A percentile compares a stretch with the other conserved stretches of the same genome.
Evolutionary conservation across 2,888 invertebrate species (phyloP).

Genomic region (Aquatica leii): DNA sequence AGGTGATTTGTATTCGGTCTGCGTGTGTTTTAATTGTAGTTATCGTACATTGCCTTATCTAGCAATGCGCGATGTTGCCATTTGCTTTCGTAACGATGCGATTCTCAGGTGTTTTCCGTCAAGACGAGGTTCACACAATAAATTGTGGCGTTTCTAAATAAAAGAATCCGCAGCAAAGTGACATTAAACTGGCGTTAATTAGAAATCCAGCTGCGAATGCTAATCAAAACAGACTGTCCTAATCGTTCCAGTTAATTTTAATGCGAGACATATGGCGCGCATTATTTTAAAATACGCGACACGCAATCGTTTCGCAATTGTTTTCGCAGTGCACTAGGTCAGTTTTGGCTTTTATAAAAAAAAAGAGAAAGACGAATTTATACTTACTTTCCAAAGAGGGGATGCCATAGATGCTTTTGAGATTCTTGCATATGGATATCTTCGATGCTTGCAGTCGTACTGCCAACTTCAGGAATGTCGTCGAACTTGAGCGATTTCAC

Average conservation of each 20-base stretch:
- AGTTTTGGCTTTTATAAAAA: neutral
- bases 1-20: too few species aligned
- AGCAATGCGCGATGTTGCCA: too few species aligned
- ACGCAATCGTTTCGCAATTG: conserved; percentile 7
- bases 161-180: too few species aligned
- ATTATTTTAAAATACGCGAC: neutral
- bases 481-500: conserved; percentile 59
- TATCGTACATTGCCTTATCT: too few species aligned
- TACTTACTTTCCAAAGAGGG: conserved; percentile 85
- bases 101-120: too few species aligned
- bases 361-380: neutral
- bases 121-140: too few species aligned
- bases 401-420: conserved; percentile 82
- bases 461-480: conserved; percentile 70
- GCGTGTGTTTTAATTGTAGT: too few species aligned
- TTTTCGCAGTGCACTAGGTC: conserved; percentile 4
- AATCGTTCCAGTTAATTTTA: conserved; percentile 21
- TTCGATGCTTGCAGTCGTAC: conserved; percentile 69
- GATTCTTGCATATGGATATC: conserved; percentile 64
- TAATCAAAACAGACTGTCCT: conserved; percentile 10
- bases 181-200: conserved; percentile 10
- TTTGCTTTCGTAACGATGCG: too few species aligned
- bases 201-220: conserved; percentile 13
- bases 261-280: conserved; percentile 4
- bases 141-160: too few species aligned